Percentiles rank a stretch among this genome's conserved stretches.
Conservation (phyloP, 1,140 invertebrate species). For the Physella acuta region DNA sequence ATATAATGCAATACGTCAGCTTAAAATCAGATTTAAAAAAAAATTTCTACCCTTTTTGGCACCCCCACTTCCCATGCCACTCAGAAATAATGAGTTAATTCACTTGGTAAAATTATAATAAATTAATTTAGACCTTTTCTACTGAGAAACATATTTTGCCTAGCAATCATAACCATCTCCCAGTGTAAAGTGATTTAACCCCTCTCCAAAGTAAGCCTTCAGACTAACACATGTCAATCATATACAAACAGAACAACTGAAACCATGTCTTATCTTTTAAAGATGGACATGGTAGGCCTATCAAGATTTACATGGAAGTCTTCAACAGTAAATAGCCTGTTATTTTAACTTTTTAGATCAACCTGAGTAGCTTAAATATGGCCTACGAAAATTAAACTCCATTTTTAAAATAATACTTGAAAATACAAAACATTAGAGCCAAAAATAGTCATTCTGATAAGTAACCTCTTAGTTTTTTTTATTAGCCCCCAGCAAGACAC, state of each 20-base stretch:
- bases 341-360: neutral
- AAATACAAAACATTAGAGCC: too few species aligned
- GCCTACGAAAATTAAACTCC: neutral
- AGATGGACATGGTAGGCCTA: neutral
- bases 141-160: neutral
- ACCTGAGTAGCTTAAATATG: too few species aligned
- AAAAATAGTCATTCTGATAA: too few species aligned
- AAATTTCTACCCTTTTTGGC: neutral
- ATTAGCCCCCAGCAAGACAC: neutral
- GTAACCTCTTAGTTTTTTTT: neutral
- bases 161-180: neutral
- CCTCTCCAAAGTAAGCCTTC: neutral
- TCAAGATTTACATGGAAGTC: neutral
- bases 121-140: neutral
- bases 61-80: neutral
- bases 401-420: neutral
- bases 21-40: neutral
- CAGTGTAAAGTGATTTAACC: neutral
- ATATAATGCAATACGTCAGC: too few species aligned
- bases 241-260: too few species aligned
- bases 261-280: too few species aligned
- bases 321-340: neutral
- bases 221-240: neutral
- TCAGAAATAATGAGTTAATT: neutral
- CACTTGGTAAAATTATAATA: neutral